These are phyloP conservation scores for Apistogramma diplotaenia DNA, from an alignment of 2,113 vertebrate genomes.

Conservation along the genomic window DNA sequence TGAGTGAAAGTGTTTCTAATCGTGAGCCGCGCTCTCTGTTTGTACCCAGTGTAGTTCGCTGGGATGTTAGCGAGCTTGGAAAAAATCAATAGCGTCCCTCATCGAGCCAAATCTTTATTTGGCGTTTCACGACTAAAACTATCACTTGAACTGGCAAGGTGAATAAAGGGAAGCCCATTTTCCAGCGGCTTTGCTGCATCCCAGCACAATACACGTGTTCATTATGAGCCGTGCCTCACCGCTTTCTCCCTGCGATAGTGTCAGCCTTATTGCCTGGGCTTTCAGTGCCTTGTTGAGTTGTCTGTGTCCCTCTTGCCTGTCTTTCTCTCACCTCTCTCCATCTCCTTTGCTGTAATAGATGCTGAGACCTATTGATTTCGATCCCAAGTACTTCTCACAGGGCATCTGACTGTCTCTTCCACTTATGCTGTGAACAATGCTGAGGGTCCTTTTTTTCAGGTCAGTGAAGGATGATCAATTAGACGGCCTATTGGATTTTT, in stretches of 20 bases:
- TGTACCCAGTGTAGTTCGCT: neutral
- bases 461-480: constrained; percentile 41
- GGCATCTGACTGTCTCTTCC: constrained; percentile 32
- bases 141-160: neutral
- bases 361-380: constrained; percentile 69
- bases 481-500: constrained; percentile 20
- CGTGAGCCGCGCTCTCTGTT: neutral
- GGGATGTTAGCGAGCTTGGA: neutral
- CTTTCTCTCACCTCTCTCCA: constrained; percentile 30
- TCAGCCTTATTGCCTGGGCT: constrained; percentile 8
- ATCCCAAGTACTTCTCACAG: constrained; percentile 31
- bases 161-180: constrained; percentile 3
- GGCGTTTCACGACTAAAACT: neutral
- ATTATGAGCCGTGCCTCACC: neutral
- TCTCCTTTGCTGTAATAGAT: constrained; percentile 56
- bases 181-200: neutral
- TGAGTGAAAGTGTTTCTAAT: neutral
- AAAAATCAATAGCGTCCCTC: constrained; percentile 26
- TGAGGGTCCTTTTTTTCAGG: neutral
- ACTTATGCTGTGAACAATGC: constrained; percentile 12
- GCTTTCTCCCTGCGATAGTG: neutral
- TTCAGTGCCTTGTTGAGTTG: constrained; percentile 24
- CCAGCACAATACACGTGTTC: constrained; percentile 16
- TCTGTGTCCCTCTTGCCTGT: constrained; percentile 26
- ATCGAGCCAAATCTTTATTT: constrained; percentile 5